Evolutionary conservation across 2,888 invertebrate species (phyloP), one percentile per base, ranked within the genome.

Genomic region (Leucoma salicis): DNA sequence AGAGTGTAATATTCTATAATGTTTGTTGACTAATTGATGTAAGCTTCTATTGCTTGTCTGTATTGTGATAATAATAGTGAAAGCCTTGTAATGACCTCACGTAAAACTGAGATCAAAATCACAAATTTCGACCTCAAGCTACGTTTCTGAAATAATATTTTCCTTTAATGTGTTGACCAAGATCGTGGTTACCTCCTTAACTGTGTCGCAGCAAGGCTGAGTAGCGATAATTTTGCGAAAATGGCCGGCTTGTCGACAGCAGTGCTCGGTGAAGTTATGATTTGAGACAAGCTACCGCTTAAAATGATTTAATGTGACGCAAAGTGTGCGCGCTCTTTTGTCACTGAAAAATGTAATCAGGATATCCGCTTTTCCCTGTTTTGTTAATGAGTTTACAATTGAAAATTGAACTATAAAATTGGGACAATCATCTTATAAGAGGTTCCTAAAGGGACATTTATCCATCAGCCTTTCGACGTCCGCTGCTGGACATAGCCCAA

Each of bases 241-340:
- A 87, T 87, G 83, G 86, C 77, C 74, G 82, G 69, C 83, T 76
- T 83, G 87, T 87, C 87, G 81, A 74, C 84, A 68, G 73, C 87
- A 87, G 83, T 67, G 77, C 67, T 79, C 74, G 75, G 72, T 81
- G 76, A 84, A 83, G 85, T 82, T 85, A 83, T 81, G 82, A 78
- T 80, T 82, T 82, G 74, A 82, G 80, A 79, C 82, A 74, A 74
- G 74, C 75, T 70, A 73, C 74, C 77, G 73, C 74, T 76, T 80
- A 74, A 77, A 78, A 75, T 79, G 75, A 72, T 82, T 78, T 76
- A 81, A 83, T 83, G 80, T 80, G 78, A 72, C 78, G 70, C 70
- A 67, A 78, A 78, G 71, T 75, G 71, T 68, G 64, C 71, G 65
- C 54, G 56, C 52, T 68, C 67, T 69, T 74, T 72, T 73, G 74